Conservation (phyloP, 1,140 invertebrate genomes). For the Thalassaphorura encarpata region DNA sequence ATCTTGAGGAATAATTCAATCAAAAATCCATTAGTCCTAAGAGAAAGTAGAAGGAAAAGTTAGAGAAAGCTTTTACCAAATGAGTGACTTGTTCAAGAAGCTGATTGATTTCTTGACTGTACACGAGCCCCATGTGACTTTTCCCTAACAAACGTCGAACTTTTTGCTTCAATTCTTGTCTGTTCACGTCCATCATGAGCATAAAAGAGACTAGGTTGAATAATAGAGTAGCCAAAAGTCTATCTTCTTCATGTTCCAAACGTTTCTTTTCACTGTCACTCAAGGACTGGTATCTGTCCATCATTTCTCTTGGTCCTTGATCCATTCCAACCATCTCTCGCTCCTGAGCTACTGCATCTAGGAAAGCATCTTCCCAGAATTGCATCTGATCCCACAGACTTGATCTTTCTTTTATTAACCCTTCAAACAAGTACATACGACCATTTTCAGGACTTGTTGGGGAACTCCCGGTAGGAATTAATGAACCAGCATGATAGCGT, state of each 20-base stretch:
- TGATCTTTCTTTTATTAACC: conserved; percentile 58
- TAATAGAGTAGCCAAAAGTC: conserved; percentile 85
- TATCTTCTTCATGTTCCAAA: conserved; percentile 95
- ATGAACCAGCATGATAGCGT: conserved; percentile 74
- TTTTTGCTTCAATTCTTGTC: conserved; percentile 80
- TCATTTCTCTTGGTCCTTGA: conserved; percentile 97
- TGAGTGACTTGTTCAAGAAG: conserved; percentile 90
- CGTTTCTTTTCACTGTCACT: conserved; percentile 90
- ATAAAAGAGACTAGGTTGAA: conserved; percentile 95
- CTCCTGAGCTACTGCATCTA: conserved; percentile 98
- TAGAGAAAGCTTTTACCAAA: conserved; percentile 76
- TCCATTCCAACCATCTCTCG: conserved; percentile 99
- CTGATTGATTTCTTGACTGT: conserved; percentile 95
- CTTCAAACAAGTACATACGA: conserved; percentile 86
- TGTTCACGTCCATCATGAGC: conserved; percentile 83
- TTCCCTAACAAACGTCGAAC: conserved; percentile 89
- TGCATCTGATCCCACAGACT: conserved; percentile 99
- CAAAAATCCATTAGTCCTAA: too few relatives aligned
- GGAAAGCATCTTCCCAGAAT: conserved; percentile 98
- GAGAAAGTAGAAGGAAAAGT: conserved; percentile 41
- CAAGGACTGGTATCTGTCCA: conserved; percentile 91
- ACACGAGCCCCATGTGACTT: conserved; percentile 94
- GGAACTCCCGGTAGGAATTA: conserved; percentile 67
- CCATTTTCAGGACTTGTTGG: conserved; percentile 74
- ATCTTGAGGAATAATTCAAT: too few relatives aligned